Percentiles rank a stretch among this genome's conserved stretches.
phyloP scores from a whole-genome alignment of 2,797 vertebrate genomes.

The Pangasius krempfi region DNA sequence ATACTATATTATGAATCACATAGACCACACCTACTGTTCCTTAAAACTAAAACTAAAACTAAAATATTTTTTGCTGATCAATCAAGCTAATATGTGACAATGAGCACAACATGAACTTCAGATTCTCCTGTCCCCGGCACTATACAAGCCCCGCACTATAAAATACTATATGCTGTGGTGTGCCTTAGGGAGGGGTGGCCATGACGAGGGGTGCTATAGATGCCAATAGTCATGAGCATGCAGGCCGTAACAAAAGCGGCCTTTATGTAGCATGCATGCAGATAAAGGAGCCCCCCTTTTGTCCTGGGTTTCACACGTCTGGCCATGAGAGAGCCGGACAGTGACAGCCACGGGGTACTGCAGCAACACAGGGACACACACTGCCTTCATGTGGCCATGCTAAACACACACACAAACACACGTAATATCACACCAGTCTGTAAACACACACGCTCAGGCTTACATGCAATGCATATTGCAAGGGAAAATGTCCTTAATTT shows the following conservation, averaged over 20 bases:
- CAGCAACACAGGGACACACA: conserved; percentile 39
- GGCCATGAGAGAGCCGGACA: conserved; percentile 71
- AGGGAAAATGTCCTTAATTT: not conserved
- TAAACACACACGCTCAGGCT: not conserved
- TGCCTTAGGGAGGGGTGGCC: conserved; percentile 52
- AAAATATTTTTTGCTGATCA: not conserved
- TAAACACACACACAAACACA: conserved; percentile 40
- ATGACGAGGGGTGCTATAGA: conserved; percentile 68
- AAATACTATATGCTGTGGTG: conserved; percentile 58
- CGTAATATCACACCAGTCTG: not conserved
- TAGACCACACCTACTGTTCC: not conserved
- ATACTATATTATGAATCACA: not conserved
- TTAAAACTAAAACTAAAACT: no score
- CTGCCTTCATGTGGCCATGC: conserved; percentile 48
- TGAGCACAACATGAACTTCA: conserved; percentile 9
- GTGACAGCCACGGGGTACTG: conserved; percentile 64
- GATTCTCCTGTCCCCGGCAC: conserved; percentile 26
- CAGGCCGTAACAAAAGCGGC: conserved; percentile 81
- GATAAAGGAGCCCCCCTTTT: conserved; percentile 81
- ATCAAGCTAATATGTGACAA: conserved; percentile 11
- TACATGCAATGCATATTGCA: not conserved
- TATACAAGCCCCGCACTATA: not conserved
- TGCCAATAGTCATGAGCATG: conserved; percentile 79
- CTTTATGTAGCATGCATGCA: conserved; percentile 81
- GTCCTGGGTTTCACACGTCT: conserved; percentile 77